Evolutionary conservation across 2,888 invertebrate species (phyloP), one percentile per base, ranked within the genome.

Genomic region (Catocala nupta): DNA sequence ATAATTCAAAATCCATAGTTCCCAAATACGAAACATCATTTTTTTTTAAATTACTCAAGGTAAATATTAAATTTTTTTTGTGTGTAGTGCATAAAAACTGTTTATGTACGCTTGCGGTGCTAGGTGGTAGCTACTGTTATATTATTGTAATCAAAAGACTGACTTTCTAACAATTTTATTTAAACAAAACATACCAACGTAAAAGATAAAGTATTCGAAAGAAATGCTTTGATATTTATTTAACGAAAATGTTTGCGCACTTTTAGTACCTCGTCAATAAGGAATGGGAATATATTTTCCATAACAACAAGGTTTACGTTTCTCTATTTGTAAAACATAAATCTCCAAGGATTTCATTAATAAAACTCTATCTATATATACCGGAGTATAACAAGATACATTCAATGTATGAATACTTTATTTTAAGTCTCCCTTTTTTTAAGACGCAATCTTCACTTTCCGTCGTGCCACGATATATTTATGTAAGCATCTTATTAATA

Each of bases 151-250:
- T 53, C 48, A 57, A 62, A 67, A 59, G 65, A 67, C 63, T 47
- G 33, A 9, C 39, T 55, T 62, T 58, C 45, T 39, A 53, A 70
- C 53, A 74, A 70, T 58, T 63, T 63, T 34, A 54, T 62, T 65
- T 49, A 53, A 73, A 62, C 47, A 65, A 65, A 72, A 71, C 61
- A 66, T 61, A 68, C 63, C 51, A 51, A 60, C 51, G 45, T 54
- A 68, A 71, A 72, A 63, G 48, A 64, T 61, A 42, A 74, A 68
- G 63, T 55, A 72, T 76, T 65, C 49, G 5, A 34, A 62, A 66
- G 64, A 76, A 70, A 72, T 65, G 65, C 75, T 74, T 76, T 74
- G 64, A 71, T 76, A 64, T 60, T 71, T 73, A 60, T 63, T 62
- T 58, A 52, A 61, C 62, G 50, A 65, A 68, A 73, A 75, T 61